phyloP scores from a whole-genome alignment of 1,140 invertebrate species.

The Meloidogyne exigua region DNA sequence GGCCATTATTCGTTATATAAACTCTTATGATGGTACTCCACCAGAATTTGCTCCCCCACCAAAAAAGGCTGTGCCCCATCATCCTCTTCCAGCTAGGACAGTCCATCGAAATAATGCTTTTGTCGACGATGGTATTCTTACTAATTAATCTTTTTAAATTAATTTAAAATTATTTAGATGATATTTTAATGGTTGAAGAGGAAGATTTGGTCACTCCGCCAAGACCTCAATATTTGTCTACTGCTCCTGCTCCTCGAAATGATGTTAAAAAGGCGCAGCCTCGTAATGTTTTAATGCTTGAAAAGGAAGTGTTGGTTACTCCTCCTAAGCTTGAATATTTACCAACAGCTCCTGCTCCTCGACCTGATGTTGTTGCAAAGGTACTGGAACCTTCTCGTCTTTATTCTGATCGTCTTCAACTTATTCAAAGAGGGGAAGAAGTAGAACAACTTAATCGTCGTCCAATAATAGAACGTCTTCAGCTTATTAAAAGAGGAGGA shows the following conservation, averaged over 20 bases:
- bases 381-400: too few species aligned
- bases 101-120: background rate
- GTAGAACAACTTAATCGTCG: too few species aligned
- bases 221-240: conserved; percentile 11
- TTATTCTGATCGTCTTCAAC: conserved; percentile 12
- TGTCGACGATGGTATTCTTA: background rate
- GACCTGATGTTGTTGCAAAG: background rate
- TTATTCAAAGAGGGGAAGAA: background rate
- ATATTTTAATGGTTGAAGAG: background rate
- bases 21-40: conserved; percentile 16
- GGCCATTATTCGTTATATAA: conserved; percentile 30
- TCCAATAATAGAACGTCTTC: conserved; percentile 11
- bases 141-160: too few species aligned
- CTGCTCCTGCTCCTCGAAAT: conserved; percentile 34
- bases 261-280: too few species aligned
- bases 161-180: background rate
- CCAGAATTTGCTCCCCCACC: conserved; percentile 15
- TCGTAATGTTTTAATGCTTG: too few species aligned
- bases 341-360: too few species aligned
- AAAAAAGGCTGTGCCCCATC: background rate
- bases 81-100: background rate
- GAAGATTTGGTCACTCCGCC: background rate
- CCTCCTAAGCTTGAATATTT: too few species aligned
- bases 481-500: background rate
- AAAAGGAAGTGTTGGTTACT: too few species aligned